These are phyloP conservation scores for Orius insidiosus DNA, from an alignment of 1,140 invertebrate genomes.

Conservation along the genomic window DNA sequence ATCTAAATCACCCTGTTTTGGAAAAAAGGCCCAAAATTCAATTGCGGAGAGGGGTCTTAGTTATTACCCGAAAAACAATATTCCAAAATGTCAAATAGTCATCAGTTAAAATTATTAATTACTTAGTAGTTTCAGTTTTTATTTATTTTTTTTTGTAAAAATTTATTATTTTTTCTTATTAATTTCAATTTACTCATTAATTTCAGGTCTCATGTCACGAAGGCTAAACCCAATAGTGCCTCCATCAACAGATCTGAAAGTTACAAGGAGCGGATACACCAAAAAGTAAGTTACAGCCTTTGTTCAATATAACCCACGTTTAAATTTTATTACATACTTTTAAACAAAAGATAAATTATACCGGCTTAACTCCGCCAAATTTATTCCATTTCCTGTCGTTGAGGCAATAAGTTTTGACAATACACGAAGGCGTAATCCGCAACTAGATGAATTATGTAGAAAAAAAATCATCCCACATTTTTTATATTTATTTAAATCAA, in stretches of 20 bases:
- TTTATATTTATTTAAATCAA: no score
- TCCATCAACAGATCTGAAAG: slow-evolving; percentile 42
- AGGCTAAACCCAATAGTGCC: slow-evolving; percentile 25
- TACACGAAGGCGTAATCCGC: neutral
- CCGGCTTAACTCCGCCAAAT: neutral
- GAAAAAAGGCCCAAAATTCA: no score
- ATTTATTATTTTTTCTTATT: slow-evolving; percentile 7
- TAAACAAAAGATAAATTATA: slow-evolving; percentile 1
- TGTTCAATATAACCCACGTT: neutral
- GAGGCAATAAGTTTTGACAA: no score
- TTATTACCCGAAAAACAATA: no score
- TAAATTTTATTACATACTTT: neutral
- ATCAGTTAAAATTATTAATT: no score
- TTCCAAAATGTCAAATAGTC: no score
- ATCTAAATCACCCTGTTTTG: no score
- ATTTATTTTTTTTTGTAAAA: no score
- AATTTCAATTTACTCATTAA: neutral
- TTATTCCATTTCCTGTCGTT: neutral
- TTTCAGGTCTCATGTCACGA: slow-evolving; percentile 21
- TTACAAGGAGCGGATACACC: slow-evolving; percentile 39
- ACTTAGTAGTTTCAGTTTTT: no score
- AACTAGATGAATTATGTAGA: neutral
- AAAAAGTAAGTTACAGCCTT: slow-evolving; percentile 30
- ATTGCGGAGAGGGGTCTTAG: no score
- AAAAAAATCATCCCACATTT: no score